phyloP scores from a whole-genome alignment of 2,797 vertebrate genomes.

The Valencia hispanica region DNA sequence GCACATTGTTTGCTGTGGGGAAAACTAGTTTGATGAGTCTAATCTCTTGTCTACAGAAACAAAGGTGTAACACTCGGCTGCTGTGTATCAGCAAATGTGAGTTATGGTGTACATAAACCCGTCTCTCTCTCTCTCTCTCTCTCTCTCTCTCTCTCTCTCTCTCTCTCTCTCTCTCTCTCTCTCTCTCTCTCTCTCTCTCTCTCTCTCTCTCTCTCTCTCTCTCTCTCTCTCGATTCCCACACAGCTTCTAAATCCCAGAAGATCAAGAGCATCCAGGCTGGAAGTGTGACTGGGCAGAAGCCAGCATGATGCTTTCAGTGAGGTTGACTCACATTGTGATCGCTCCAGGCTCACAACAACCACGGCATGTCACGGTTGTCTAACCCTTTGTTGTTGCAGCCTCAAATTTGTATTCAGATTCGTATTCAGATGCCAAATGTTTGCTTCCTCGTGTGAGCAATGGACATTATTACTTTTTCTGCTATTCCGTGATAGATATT shows the following conservation, averaged over 20 bases:
- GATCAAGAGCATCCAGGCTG: constrained; percentile 61
- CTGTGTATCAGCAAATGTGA: constrained; percentile 50
- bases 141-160: not conserved
- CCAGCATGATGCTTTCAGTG: constrained; percentile 35
- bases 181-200: not conserved
- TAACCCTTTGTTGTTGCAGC: constrained; percentile 34
- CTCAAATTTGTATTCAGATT: constrained; percentile 14
- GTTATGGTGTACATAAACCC: constrained; percentile 50
- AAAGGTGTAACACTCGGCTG: constrained; percentile 60
- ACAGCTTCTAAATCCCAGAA: constrained; percentile 63
- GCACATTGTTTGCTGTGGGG: constrained; percentile 47
- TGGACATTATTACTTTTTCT: constrained; percentile 7
- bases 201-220: not conserved
- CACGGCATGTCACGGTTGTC: constrained; percentile 29
- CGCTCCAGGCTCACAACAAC: constrained; percentile 22
- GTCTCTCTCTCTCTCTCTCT: constrained; percentile 27
- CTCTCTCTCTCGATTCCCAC: constrained; percentile 32
- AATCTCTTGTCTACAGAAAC: constrained; percentile 67
- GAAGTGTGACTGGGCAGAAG: constrained; percentile 54
- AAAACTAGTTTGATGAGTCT: constrained; percentile 53
- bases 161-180: not conserved
- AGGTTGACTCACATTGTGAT: constrained; percentile 52
- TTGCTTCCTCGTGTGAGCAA: not conserved
- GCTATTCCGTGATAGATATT: not conserved
- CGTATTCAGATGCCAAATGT: constrained; percentile 17